Conservation (phyloP, 2,888 invertebrate genomes). For the Drosophila monieri region DNA sequence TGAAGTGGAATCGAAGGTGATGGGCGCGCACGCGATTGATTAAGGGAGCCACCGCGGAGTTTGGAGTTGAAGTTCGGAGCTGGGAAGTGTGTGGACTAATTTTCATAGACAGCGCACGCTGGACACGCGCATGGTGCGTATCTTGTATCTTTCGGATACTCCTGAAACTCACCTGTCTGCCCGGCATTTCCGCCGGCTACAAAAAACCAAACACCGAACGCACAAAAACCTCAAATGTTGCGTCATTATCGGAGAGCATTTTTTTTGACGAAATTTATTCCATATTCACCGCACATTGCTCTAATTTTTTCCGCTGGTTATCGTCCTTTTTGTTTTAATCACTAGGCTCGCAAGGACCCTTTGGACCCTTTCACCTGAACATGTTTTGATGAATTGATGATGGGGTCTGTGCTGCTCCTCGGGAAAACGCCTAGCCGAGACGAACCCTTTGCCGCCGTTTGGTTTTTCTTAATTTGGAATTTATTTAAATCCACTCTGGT, state of each 20-base stretch:
- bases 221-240: constrained; percentile 72
- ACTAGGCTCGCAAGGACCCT: constrained; percentile 22
- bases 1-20: constrained; percentile 21
- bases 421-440: constrained; percentile 49
- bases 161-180: constrained; percentile 71
- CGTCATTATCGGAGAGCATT: constrained; percentile 67
- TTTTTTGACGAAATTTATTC: constrained; percentile 72
- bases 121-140: constrained; percentile 70
- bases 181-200: constrained; percentile 71
- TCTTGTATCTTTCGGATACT: constrained; percentile 29
- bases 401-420: constrained; percentile 64
- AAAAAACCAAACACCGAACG: constrained; percentile 36
- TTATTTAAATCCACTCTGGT: constrained; percentile 71
- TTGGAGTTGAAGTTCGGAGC: constrained; percentile 17
- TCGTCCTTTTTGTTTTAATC: constrained; percentile 68
- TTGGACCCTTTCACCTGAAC: constrained; percentile 27
- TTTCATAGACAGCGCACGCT: constrained; percentile 61
- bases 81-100: constrained; percentile 54
- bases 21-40: constrained; percentile 54
- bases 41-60: constrained; percentile 33
- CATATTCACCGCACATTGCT: constrained; percentile 76
- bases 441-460: constrained; percentile 54
- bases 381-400: constrained; percentile 82
- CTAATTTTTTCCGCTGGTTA: constrained; percentile 79
- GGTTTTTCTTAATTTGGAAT: constrained; percentile 79